phyloP scores from a whole-genome alignment of 2,113 vertebrate species.

The Macquaria australasica region DNA sequence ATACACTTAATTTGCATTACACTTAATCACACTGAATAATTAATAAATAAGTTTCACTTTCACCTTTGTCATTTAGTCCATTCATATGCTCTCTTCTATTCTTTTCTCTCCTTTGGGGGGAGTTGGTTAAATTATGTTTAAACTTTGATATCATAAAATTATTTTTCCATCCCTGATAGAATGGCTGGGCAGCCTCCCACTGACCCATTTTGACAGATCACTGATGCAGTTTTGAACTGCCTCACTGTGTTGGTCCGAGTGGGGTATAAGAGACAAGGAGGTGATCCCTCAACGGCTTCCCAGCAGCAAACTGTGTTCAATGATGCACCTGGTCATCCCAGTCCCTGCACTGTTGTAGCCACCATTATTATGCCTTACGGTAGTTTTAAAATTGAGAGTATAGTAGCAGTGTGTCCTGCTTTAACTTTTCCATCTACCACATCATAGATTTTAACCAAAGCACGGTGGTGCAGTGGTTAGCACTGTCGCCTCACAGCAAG shows the following conservation, averaged over 20 bases:
- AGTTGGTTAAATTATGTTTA: background rate
- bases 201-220: background rate
- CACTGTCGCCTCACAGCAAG: too few species aligned
- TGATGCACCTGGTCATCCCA: background rate
- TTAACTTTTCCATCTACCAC: too few species aligned
- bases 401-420: too few species aligned
- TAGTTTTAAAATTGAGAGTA: background rate
- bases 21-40: background rate
- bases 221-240: background rate
- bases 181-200: too few species aligned
- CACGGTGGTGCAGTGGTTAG: too few species aligned
- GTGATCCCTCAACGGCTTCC: background rate
- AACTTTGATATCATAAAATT: background rate
- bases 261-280: background rate
- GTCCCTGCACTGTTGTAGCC: too few species aligned
- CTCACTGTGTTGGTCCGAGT: background rate
- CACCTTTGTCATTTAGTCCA: background rate
- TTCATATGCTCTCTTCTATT: background rate
- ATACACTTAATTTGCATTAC: background rate
- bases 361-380: background rate
- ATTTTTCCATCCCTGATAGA: conserved; percentile 1
- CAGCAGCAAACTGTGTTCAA: too few species aligned
- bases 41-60: background rate
- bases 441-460: too few species aligned
- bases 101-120: background rate